Base-by-base conservation (phyloP, 2,888 invertebrate genomes). In the Apeira syringaria region DNA sequence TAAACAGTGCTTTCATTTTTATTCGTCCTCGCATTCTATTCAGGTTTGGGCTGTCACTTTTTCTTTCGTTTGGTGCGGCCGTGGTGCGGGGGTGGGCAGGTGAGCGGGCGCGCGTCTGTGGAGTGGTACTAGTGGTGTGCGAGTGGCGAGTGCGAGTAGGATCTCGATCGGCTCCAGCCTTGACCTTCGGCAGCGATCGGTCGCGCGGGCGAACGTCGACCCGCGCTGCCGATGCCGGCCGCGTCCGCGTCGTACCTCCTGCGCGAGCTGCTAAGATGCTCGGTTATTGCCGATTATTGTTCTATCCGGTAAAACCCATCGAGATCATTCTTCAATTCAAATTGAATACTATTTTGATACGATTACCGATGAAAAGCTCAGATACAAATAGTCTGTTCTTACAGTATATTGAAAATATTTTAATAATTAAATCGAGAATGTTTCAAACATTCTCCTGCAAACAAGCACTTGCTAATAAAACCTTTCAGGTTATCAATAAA, bases 31-130 rank as follows among this genome's bases (percentile, higher is more conserved):
- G 78, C 74, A 76, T 79, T 81, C 83, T 84, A 82, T 84, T 86
- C 85, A 80, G 83, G 86, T 86, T 87, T 80, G 79, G 85, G 75
- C 77, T 77, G 85, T 86, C 87, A 89, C 89, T 89, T 89, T 89
- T 89, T 88, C 79, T 88, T 88, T 89, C 88, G 79, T 82, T 82
- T 70, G 38, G 8, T 12, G 29, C 15, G 18, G 9, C 8, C 18
- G 38, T 5, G 3, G 37, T 8, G 34, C 5, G 33, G 12, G 33
- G 25, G 33, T 12, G 13, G 28, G n/a, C 36, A 10, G 43, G 25
- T 18, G 31, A 20, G 31, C 10, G 37, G 26, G 35, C 9, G 12
- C 2, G 20, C 20, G 29, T 22, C 24, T 8, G 34, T 3, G 24
- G 29, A 30, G 35, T 30, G 33, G 39, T 31, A 26, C 62, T 62